Conservation (phyloP, 2,888 invertebrate genomes). For the Plagodis pulveraria region DNA sequence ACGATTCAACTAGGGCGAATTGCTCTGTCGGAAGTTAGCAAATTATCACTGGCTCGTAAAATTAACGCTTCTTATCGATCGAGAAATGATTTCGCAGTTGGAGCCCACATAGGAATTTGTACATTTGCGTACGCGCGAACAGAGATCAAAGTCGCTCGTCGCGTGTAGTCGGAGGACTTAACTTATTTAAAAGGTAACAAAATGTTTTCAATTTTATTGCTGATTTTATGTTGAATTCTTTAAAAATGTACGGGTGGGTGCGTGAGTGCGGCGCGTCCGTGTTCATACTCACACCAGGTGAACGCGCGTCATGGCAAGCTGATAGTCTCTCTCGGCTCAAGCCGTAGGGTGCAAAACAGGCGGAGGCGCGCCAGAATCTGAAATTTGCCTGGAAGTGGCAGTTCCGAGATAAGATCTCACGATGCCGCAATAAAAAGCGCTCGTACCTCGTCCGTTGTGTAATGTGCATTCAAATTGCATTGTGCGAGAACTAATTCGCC, state of each 20-base stretch:
- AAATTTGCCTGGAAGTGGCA: slow-evolving; percentile 85
- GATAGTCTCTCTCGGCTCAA: slow-evolving; percentile 56
- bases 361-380: slow-evolving; percentile 64
- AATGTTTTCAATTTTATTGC: slow-evolving; percentile 85
- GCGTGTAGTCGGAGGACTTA: slow-evolving; percentile 55
- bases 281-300: slow-evolving; percentile 64
- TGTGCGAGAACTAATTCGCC: slow-evolving; percentile 85
- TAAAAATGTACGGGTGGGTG: slow-evolving; percentile 73
- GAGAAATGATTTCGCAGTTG: slow-evolving; percentile 74
- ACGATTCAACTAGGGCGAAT: slow-evolving; percentile 78
- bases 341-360: slow-evolving; percentile 66
- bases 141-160: slow-evolving; percentile 68
- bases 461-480: slow-evolving; percentile 86
- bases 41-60: slow-evolving; percentile 85
- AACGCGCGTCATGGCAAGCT: slow-evolving; percentile 44
- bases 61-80: slow-evolving; percentile 84
- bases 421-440: slow-evolving; percentile 85
- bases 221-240: slow-evolving; percentile 84
- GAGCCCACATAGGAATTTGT: slow-evolving; percentile 57
- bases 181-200: slow-evolving; percentile 84
- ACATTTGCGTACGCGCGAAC: slow-evolving; percentile 53
- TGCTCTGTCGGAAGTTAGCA: slow-evolving; percentile 84
- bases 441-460: slow-evolving; percentile 84
- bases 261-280: slow-evolving; percentile 63
- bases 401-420: slow-evolving; percentile 84